These are phyloP conservation scores for Drosophila ambigua DNA, from an alignment of 1,140 invertebrate genomes.

Conservation along the genomic window DNA sequence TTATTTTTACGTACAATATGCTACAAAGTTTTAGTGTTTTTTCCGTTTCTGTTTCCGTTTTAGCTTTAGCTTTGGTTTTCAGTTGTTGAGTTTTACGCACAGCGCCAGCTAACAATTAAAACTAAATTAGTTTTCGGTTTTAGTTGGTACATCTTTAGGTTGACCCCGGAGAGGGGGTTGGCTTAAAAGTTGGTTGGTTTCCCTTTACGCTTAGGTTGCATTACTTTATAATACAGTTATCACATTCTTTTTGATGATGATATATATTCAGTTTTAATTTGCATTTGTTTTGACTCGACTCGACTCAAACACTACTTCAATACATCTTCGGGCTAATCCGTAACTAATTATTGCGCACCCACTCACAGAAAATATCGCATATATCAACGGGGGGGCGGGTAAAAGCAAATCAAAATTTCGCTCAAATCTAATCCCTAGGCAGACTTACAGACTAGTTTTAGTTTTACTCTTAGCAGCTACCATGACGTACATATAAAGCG, in stretches of 20 bases:
- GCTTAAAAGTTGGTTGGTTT: conserved; percentile 47
- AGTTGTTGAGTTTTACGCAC: conserved; percentile 20
- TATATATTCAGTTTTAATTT: conserved; percentile 72
- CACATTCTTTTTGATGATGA: conserved; percentile 82
- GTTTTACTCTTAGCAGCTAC: conserved; percentile 44
- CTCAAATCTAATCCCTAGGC: conserved; percentile 46
- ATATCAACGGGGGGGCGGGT: background rate
- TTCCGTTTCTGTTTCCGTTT: conserved; percentile 13
- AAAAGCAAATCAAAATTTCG: conserved; percentile 36
- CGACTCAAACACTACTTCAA: conserved; percentile 38
- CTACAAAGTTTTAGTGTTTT: conserved; percentile 40
- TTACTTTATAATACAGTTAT: conserved; percentile 80
- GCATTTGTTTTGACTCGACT: conserved; percentile 46
- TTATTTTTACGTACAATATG: conserved; percentile 16
- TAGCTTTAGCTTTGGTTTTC: conserved; percentile 16
- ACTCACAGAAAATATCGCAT: conserved; percentile 7
- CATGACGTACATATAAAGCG: conserved; percentile 56
- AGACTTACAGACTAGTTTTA: conserved; percentile 55
- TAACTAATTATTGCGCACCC: conserved; percentile 33
- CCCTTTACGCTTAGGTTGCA: conserved; percentile 70
- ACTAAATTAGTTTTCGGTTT: conserved; percentile 23
- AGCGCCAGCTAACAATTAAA: conserved; percentile 32
- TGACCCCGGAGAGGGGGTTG: conserved; percentile 10
- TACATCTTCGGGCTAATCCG: conserved; percentile 32
- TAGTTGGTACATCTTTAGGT: conserved; percentile 31